Evolutionary conservation across 2,797 vertebrate species (phyloP).

Genomic region (Cynodonichthys magdalenae): DNA sequence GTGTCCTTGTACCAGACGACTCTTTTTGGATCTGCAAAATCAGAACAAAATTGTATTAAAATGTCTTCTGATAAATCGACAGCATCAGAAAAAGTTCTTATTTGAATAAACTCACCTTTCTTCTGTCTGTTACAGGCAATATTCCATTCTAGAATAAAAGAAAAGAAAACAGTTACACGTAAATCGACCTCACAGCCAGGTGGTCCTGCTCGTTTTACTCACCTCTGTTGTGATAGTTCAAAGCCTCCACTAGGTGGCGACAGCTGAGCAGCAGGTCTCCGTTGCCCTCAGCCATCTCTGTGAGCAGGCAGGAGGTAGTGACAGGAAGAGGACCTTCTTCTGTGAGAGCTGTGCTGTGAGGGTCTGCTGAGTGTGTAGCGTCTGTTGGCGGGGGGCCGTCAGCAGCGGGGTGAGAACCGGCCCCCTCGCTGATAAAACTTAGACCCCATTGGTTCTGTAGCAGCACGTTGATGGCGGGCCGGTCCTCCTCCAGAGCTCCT

Average conservation of each 20-base stretch:
- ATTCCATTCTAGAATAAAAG: conserved; percentile 79
- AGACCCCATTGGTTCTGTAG: conserved; percentile 90
- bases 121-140: conserved; percentile 77
- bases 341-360: conserved; percentile 37
- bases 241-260: conserved; percentile 82
- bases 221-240: conserved; percentile 83
- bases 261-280: conserved; percentile 81
- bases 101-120: conserved; percentile 71
- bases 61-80: too few relatives aligned
- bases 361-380: conserved; percentile 30
- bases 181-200: not conserved
- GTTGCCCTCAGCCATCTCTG: conserved; percentile 64
- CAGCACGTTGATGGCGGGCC: conserved; percentile 83
- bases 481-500: conserved; percentile 71
- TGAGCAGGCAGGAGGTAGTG: conserved; percentile 28
- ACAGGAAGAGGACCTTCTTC: conserved; percentile 49
- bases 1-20: conserved; percentile 80
- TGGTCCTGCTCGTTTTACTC: not conserved
- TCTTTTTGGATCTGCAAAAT: conserved; percentile 70
- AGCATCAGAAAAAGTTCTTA: too few relatives aligned
- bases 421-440: conserved; percentile 83
- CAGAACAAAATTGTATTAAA: not conserved
- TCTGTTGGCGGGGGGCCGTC: conserved; percentile 41
- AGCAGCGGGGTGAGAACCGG: conserved; percentile 17
- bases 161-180: not conserved